A percentile compares a stretch with the other conserved stretches of the same genome.
phyloP scores from a whole-genome alignment of 1,140 invertebrate genomes.

The Leucophenga varia region DNA sequence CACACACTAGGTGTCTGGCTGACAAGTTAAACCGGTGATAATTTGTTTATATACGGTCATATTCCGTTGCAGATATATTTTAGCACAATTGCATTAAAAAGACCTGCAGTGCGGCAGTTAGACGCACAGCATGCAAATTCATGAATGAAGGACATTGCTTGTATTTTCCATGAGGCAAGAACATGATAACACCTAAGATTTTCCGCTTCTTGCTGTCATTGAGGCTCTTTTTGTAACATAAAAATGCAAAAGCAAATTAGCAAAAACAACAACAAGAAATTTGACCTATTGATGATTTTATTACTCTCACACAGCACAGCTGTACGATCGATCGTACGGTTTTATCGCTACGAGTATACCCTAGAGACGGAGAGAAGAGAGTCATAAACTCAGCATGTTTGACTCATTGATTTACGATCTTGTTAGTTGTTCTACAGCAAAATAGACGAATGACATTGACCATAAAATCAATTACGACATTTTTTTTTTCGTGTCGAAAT shows the following conservation, averaged over 20 bases:
- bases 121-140: slow-evolving; percentile 8
- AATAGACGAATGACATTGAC: slow-evolving; percentile 33
- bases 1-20: too few species aligned
- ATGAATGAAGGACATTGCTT: too few species aligned
- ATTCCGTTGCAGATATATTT: slow-evolving; percentile 5
- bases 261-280: slow-evolving; percentile 5
- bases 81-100: too few species aligned
- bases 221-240: slow-evolving; percentile 26
- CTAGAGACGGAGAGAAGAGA: too few species aligned
- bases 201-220: too few species aligned
- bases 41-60: slow-evolving; percentile 45
- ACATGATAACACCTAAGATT: too few species aligned
- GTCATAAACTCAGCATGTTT: too few species aligned
- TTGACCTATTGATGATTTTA: slow-evolving; percentile 19
- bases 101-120: neutral
- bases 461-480: slow-evolving; percentile 52
- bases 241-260: slow-evolving; percentile 43
- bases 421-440: neutral
- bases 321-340: slow-evolving; percentile 9
- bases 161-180: too few species aligned
- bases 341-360: too few species aligned
- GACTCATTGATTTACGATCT: slow-evolving; percentile 42
- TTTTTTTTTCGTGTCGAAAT: slow-evolving; percentile 13
- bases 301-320: slow-evolving; percentile 9
- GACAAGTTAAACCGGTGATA: slow-evolving; percentile 41